Base-by-base conservation (phyloP, 2,797 vertebrate genomes). In the Phrynocephalus guinanensis region DNA sequence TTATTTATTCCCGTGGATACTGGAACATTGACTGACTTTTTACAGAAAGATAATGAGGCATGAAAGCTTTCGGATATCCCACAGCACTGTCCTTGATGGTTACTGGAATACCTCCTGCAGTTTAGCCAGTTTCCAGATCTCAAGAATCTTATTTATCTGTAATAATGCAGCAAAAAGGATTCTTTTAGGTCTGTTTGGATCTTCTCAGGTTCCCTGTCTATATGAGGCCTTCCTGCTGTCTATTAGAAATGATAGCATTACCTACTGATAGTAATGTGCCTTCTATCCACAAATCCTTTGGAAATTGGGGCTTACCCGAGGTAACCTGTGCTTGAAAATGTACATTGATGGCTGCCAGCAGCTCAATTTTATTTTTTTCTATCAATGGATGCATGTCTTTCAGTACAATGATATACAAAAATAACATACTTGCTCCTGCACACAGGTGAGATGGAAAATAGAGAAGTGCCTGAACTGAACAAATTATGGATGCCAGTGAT, bases 1-100 rank as follows among this genome's bases (percentile, higher is more conserved):
- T 96, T 99, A 92, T 6, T 97, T 26, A 98, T 99, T 85, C 98
- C 98, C 52, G 97, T 99, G 81, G 98, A 99, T 78, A 94, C 95
- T 0, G 96, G 93, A 93, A 99, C 98, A 0, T 93, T 99, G 95
- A 95, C 94, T 0, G 97, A 98, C 92, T 99, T 99, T 96, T 93
- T 99, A 86, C 98, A 99, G 93, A 98, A 98, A 30, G 97, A 98
- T 90, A 96, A 97, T 52, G 97, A 96, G 10, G 97, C 79, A 0
- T 97, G 91, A 96, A 2, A 2, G 70, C 75, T 91, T 0, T 88
- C 56, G 91, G 81, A 87, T 68, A 71, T 83, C 84, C 84, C 78
- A 22, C 26, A 1, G 88, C 79, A 92, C 48, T 30, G 90, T 33
- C 93, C 10, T 89, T 84, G 71, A 56, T 44, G 52, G 83, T 85